phyloP scores from a whole-genome alignment of 2,888 invertebrate species.

The Holacanthella duospinosa region DNA sequence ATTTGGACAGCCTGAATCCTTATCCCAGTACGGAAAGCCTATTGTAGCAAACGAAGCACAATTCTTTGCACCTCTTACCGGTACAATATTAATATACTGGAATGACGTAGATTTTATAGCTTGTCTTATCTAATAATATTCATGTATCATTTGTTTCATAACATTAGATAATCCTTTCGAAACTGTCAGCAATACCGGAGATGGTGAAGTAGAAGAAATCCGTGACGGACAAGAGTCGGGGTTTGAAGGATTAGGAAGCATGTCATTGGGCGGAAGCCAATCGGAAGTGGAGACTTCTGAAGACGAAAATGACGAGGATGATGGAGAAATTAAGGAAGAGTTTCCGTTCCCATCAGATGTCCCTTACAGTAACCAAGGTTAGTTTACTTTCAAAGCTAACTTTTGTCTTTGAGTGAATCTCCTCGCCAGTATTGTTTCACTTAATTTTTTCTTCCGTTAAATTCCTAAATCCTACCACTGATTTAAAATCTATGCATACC shows the following conservation, averaged over 20 bases:
- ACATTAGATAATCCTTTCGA: slow-evolving; percentile 1
- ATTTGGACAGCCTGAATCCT: no score
- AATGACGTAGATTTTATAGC: no score
- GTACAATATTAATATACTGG: no score
- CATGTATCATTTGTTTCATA: not conserved
- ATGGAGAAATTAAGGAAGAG: slow-evolving; percentile 27
- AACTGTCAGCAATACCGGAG: not conserved
- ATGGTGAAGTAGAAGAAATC: not conserved
- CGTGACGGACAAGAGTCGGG: slow-evolving; percentile 6
- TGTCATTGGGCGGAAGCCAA: slow-evolving; percentile 23
- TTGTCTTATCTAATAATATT: no score
- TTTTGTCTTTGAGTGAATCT: not conserved
- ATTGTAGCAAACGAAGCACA: no score
- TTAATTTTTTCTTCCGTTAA: no score
- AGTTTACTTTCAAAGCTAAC: not conserved
- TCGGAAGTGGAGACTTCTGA: slow-evolving; percentile 30
- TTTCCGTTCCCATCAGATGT: slow-evolving; percentile 30
- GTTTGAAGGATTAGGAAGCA: slow-evolving; percentile 21
- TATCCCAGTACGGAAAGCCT: no score
- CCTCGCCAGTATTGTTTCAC: not conserved
- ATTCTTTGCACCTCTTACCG: no score
- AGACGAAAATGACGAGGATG: slow-evolving; percentile 34
- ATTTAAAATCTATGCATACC: no score
- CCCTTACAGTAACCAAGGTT: slow-evolving; percentile 28
- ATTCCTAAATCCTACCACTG: no score